Evolutionary conservation across 2,888 invertebrate genomes (phyloP), one percentile per base, ranked within the genome.

Genomic region (Ditula angustiorana): DNA sequence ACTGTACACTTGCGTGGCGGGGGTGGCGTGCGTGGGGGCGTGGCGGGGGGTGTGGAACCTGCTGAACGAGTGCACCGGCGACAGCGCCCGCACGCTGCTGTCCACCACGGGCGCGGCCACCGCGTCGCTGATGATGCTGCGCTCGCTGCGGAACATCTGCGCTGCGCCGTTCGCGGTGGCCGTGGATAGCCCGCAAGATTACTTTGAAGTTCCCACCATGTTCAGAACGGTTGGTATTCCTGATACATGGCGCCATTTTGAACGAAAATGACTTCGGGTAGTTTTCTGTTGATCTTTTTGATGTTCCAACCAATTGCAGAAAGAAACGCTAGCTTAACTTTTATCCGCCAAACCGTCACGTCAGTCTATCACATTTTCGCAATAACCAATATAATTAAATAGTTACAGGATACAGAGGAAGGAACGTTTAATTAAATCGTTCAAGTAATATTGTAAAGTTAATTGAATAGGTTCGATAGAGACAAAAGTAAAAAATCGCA

Each of bases 1-100:
- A 61, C 71, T 95, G 26, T 97, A 97, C 83, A 97, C 97, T 16
- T 93, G 94, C 67, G 81, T 95, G 70, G 97, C 96, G 78, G 97
- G 96, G 7, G 94, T 96, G 74, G 95, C 96, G 68, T 97, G 97
- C 83, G 97, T 98, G 46, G 97, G 96, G 78, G 96, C 96, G 67
- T 98, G 98, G 98, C 94, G 97, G 7, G 98, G 98, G 1, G 95
- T 96, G 47, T 98, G 97, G 97, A 93, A 94, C 73, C 89, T 95
- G 53, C 93, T 97, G 75, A 97, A 97, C 80, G 90, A 95, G 80
- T 95, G 96, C 75, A 96, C 96, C 35, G 95, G 94, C 44, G 91
- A 90, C 73, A 94, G 92, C 79, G 92, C 86, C 58, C 91, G 87
- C 65, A 94, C 95, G 69, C 92, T 96, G 66, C 90, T 95, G 66